These are phyloP conservation scores for Meleagris gallopavo DNA, from an alignment of 2,113 vertebrate genomes.

Conservation along the genomic window DNA sequence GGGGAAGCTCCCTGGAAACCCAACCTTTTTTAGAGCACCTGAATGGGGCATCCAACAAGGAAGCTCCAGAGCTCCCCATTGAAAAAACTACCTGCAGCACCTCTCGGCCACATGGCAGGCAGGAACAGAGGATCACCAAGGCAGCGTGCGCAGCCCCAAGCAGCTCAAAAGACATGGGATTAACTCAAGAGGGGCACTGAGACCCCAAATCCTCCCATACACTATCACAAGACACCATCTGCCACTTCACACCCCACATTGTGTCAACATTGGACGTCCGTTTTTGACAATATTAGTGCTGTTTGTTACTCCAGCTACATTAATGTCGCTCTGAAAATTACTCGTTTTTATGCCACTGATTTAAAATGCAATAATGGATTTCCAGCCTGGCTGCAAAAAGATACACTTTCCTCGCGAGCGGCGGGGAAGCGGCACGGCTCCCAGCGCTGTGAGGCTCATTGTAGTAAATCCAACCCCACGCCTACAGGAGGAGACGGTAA, in stretches of 20 bases:
- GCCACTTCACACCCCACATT: not conserved
- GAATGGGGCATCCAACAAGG: fast-evolving
- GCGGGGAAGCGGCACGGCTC: not conserved
- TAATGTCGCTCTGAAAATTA: slow-evolving; percentile 35
- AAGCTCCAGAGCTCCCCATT: not conserved
- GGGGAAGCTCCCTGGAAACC: not conserved
- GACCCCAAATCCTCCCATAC: not conserved
- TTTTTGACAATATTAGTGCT: not conserved
- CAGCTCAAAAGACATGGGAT: not conserved
- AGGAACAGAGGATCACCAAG: too few species aligned
- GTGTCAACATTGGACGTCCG: fast-evolving
- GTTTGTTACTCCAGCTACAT: slow-evolving; percentile 54
- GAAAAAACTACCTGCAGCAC: too few species aligned
- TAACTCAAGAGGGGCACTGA: too few species aligned
- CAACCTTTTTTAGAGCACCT: not conserved
- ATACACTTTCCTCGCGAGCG: fast-evolving
- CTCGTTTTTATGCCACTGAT: not conserved
- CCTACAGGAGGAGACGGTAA: slow-evolving; percentile 28
- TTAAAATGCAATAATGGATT: slow-evolving; percentile 61
- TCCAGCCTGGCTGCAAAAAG: not conserved
- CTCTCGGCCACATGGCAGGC: too few species aligned
- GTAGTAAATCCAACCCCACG: not conserved
- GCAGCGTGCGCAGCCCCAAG: not conserved
- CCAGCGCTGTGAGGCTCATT: not conserved
- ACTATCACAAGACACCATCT: not conserved